Conservation (phyloP, 1,140 invertebrate species). For the Tribolium castaneum region DNA sequence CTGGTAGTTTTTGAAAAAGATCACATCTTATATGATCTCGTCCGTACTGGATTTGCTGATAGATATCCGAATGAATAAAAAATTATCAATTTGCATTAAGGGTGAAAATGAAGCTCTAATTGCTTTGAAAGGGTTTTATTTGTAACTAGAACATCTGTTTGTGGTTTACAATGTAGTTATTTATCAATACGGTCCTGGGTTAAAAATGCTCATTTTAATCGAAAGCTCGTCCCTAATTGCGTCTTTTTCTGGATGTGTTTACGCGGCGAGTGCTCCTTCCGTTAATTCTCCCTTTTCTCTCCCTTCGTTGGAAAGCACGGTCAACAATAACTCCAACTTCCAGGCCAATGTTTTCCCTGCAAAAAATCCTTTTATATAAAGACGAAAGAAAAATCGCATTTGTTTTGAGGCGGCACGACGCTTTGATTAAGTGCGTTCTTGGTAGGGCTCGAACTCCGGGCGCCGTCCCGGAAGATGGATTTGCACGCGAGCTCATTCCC, state of each 20-base stretch:
- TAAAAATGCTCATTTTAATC: no score
- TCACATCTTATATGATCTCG: no score
- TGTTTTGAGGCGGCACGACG: slow-evolving; percentile 57
- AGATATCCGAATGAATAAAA: no score
- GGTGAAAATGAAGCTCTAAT: no score
- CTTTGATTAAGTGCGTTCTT: slow-evolving; percentile 56
- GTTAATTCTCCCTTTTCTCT: not conserved
- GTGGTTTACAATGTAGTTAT: no score
- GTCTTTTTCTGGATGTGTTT: not conserved
- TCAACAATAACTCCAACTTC: slow-evolving; percentile 35
- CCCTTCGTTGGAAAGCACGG: not conserved
- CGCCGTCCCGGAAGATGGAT: slow-evolving; percentile 50
- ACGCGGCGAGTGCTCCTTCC: not conserved
- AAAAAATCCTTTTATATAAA: slow-evolving; percentile 58
- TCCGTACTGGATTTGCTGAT: no score
- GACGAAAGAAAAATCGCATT: slow-evolving; percentile 57
- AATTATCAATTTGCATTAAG: no score
- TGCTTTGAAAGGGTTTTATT: no score
- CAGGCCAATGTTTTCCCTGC: slow-evolving; percentile 4
- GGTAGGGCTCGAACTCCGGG: slow-evolving; percentile 54
- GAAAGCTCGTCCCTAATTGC: not conserved
- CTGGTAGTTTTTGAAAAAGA: no score
- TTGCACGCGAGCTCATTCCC: slow-evolving; percentile 48
- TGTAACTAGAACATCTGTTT: no score
- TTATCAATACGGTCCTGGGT: no score